Conservation (phyloP, 2,888 invertebrate genomes). For the Ceramica pisi region DNA sequence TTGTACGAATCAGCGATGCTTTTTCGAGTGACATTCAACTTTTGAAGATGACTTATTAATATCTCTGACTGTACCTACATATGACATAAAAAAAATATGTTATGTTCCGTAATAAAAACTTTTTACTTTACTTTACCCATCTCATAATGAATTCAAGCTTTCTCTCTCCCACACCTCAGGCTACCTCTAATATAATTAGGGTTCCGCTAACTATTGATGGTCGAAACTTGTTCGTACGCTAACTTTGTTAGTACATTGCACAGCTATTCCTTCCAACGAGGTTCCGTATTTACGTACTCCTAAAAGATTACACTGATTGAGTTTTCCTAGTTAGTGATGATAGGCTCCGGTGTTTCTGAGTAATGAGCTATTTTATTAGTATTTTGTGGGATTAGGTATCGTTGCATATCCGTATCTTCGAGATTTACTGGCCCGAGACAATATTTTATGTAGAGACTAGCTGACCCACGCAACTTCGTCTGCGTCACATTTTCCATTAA, state of each 20-base stretch:
- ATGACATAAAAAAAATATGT: no score
- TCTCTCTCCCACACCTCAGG: slow-evolving; percentile 16
- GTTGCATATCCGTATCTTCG: no score
- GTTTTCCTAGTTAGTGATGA: slow-evolving; percentile 30
- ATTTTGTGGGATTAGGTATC: not conserved
- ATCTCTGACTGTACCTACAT: not conserved
- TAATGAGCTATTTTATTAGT: slow-evolving; percentile 9
- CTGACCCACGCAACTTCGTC: no score
- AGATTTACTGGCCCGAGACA: no score
- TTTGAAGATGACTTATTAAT: not conserved
- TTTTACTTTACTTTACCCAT: no score
- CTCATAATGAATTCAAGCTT: not conserved
- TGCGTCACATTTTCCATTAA: no score
- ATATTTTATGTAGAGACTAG: no score
- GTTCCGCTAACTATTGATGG: slow-evolving; percentile 47
- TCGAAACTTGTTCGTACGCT: slow-evolving; percentile 31
- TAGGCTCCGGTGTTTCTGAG: slow-evolving; percentile 6
- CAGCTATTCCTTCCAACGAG: slow-evolving; percentile 24
- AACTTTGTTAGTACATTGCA: slow-evolving; percentile 42
- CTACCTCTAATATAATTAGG: slow-evolving; percentile 27
- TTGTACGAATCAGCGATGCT: no score
- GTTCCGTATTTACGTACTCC: slow-evolving; percentile 38
- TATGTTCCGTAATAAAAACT: no score
- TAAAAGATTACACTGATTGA: slow-evolving; percentile 52
- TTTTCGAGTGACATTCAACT: not conserved